A percentile compares a stretch with the other conserved stretches of the same genome.
Evolutionary conservation across 1,140 invertebrate species (phyloP).

Genomic region (Hylaeus anthracinus): DNA sequence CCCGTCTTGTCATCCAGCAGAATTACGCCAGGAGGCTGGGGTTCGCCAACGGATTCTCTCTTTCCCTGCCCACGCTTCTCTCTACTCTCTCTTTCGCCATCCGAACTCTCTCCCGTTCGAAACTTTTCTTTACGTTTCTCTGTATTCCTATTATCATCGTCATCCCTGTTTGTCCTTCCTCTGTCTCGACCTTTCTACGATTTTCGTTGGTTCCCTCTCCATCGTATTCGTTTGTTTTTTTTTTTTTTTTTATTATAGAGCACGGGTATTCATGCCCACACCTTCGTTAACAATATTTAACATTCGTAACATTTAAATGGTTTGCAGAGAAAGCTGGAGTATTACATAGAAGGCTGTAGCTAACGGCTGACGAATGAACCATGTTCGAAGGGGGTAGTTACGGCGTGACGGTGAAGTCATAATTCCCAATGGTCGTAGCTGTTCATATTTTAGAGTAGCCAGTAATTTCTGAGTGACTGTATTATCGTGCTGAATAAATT

Average conservation of each 20-base stretch:
- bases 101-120: slow-evolving; percentile 30
- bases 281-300: too few relatives aligned
- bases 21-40: slow-evolving; percentile 73
- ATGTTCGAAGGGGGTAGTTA: too few relatives aligned
- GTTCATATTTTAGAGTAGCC: too few relatives aligned
- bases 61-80: slow-evolving; percentile 21
- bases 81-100: neutral
- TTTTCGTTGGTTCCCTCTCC: neutral
- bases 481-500: too few relatives aligned
- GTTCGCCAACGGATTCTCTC: slow-evolving; percentile 53
- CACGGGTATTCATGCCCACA: neutral
- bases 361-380: too few relatives aligned
- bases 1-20: slow-evolving; percentile 77
- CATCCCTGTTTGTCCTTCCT: neutral
- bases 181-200: neutral
- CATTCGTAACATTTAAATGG: too few relatives aligned
- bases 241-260: neutral
- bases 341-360: too few relatives aligned
- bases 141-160: slow-evolving; percentile 8
- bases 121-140: slow-evolving; percentile 8
- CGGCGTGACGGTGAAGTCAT: too few relatives aligned
- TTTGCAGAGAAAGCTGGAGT: too few relatives aligned
- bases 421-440: too few relatives aligned
- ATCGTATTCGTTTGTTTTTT: neutral
- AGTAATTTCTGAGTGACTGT: too few relatives aligned